Conservation (phyloP, 2,888 invertebrate genomes). For the Iphiclides podalirius region DNA sequence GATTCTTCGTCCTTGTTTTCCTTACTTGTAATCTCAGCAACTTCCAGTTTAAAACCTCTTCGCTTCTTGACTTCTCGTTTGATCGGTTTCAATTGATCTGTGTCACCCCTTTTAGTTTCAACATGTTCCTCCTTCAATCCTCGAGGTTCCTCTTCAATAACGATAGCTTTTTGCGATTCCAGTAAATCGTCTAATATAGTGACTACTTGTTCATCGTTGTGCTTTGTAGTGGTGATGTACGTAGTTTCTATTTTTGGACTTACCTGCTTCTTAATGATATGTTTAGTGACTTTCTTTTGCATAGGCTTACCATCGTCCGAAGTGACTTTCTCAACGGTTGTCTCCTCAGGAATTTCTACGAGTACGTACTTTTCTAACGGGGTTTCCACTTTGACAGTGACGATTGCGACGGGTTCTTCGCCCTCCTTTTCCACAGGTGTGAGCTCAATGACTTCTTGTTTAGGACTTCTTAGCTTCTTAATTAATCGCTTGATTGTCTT, state of each 20-base stretch:
- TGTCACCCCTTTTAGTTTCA: constrained; percentile 34
- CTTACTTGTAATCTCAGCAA: no score
- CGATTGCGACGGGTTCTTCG: constrained; percentile 24
- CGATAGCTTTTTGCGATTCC: constrained; percentile 38
- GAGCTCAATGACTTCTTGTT: no score
- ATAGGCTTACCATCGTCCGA: constrained; percentile 42
- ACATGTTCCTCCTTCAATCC: constrained; percentile 28
- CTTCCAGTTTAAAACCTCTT: no score
- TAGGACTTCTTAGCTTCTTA: no score
- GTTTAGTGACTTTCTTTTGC: constrained; percentile 30
- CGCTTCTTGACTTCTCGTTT: neutral
- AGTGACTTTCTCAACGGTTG: constrained; percentile 27
- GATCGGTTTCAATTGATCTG: neutral
- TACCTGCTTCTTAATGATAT: constrained; percentile 44
- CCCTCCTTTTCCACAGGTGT: neutral
- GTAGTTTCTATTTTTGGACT: constrained; percentile 37
- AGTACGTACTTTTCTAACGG: constrained; percentile 26
- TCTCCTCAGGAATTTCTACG: constrained; percentile 42
- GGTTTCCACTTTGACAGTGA: constrained; percentile 32
- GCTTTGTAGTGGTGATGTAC: constrained; percentile 26
- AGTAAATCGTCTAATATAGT: constrained; percentile 11
- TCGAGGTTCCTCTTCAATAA: constrained; percentile 39
- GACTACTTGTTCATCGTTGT: constrained; percentile 54
- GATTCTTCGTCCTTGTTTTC: no score
- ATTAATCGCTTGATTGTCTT: no score